These are phyloP conservation scores for Calyptommatus sinebrachiatus DNA, from an alignment of 2,113 vertebrate species.

Conservation along the genomic window DNA sequence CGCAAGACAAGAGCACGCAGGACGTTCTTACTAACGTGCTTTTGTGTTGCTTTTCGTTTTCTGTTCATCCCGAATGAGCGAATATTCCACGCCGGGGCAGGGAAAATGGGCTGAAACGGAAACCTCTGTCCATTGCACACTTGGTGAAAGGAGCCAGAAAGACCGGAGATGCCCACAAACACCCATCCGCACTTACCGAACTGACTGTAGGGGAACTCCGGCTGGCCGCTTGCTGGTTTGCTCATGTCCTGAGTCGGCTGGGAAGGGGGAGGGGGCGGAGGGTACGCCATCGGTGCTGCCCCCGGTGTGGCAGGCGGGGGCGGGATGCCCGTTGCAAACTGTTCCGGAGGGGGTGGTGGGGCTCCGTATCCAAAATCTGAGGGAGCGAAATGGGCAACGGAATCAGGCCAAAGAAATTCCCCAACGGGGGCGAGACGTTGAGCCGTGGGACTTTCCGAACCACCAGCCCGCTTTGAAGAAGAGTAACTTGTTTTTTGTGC, in stretches of 20 bases:
- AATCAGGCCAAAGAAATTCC: background rate
- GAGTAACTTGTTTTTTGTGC: too few relatives aligned
- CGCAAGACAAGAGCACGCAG: too few relatives aligned
- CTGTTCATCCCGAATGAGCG: background rate
- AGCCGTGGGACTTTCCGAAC: too few relatives aligned
- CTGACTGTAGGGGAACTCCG: constrained; percentile 95
- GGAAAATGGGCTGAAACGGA: background rate
- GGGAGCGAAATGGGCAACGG: background rate
- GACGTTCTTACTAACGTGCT: too few relatives aligned
- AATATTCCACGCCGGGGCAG: background rate
- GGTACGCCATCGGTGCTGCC: constrained; percentile 88
- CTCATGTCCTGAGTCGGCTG: constrained; percentile 97
- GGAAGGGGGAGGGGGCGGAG: constrained; percentile 89
- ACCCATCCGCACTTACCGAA: constrained; percentile 99
- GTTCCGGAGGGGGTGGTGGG: constrained; percentile 89
- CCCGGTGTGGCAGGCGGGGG: constrained; percentile 93
- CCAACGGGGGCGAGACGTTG: accelerated
- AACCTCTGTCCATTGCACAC: too few relatives aligned
- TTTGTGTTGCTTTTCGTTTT: too few relatives aligned
- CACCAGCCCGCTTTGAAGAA: too few relatives aligned
- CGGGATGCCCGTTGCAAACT: constrained; percentile 91
- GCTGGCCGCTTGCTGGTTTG: constrained; percentile 93
- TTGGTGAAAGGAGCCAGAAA: background rate
- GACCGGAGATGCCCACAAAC: too few relatives aligned
- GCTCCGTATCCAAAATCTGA: constrained; percentile 94